Evolutionary conservation across 2,888 invertebrate genomes (phyloP), one percentile per base, ranked within the genome.

Genomic region (Habroteleia sp.): DNA sequence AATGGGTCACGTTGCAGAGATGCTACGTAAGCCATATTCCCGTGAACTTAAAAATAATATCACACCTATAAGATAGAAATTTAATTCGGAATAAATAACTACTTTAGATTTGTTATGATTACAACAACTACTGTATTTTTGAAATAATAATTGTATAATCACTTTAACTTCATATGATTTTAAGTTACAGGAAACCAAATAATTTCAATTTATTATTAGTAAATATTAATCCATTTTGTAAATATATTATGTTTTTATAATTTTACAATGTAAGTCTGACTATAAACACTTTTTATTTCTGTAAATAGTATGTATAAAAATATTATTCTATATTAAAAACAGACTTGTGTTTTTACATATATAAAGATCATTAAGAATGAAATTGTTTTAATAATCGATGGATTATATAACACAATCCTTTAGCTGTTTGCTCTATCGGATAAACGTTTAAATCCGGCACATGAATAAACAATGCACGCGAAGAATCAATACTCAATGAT

Each of bases 1-100:
- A 86, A 91, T 98, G 68, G 94, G 95, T 8, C 97, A 97, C 88
- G 97, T 97, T 0, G 95, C 96, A 2, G 93, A 93, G 41, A 93
- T 94, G 74, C 90, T 98, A 2, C 91, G 95, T 29, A 95, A 95
- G 87, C 93, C 93, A 0, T 86, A 87, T 58, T 89, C 89, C 14
- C 82, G 89, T 27, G 91, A 91, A 77, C 84, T 89, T 0, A 90
- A 90, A 77, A 89, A 88, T 50, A 89, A 89, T 65, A 90, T 91
- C 46, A 82, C 89, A 14, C 90, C 91, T 0, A 84, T 91, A 25
- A 82, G 89, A 66, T 90, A 90, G 6, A 90, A 90, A 81, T 90
- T 90, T 74, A 86, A 84, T 63, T 81, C 81, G 10, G 84, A 87
- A 71, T 79, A 76, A 77, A 73, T 54, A 33, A 14, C 10, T 2